Conservation (phyloP, 2,888 invertebrate species). For the Nezara viridula region DNA sequence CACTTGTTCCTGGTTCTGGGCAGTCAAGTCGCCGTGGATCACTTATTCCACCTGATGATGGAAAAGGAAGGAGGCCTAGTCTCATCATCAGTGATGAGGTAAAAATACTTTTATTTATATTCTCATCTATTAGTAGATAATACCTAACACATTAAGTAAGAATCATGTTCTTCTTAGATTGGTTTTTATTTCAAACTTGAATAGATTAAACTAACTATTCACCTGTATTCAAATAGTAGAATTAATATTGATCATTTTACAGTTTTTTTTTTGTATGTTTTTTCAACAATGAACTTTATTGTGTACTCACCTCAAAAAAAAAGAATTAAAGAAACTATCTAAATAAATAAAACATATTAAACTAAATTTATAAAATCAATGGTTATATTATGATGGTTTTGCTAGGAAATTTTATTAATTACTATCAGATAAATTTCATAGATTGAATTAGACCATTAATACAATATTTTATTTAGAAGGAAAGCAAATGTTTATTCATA, state of each 20-base stretch:
- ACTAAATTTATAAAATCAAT: background rate
- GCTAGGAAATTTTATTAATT: background rate
- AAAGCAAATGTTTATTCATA: background rate
- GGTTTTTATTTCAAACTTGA: background rate
- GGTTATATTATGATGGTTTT: background rate
- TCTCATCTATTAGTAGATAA: background rate
- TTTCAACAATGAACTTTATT: background rate
- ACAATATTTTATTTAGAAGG: background rate
- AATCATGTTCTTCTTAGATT: background rate
- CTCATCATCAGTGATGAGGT: conserved; percentile 96
- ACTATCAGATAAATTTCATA: background rate
- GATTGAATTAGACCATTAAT: background rate
- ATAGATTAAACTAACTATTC: conserved; percentile 27
- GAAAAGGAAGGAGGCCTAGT: conserved; percentile 87
- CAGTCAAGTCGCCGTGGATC: conserved; percentile 84
- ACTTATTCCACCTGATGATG: conserved; percentile 87
- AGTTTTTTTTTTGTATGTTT: background rate
- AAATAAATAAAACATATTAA: background rate
- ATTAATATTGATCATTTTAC: conserved; percentile 1
- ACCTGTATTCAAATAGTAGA: background rate
- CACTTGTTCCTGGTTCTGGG: conserved; percentile 78
- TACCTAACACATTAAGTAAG: conserved; percentile 19
- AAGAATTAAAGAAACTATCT: background rate
- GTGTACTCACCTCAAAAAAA: background rate
- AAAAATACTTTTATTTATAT: conserved; percentile 47